Evolutionary conservation across 2,113 vertebrate genomes (phyloP).

Genomic region (Nothoprocta perdicaria): DNA sequence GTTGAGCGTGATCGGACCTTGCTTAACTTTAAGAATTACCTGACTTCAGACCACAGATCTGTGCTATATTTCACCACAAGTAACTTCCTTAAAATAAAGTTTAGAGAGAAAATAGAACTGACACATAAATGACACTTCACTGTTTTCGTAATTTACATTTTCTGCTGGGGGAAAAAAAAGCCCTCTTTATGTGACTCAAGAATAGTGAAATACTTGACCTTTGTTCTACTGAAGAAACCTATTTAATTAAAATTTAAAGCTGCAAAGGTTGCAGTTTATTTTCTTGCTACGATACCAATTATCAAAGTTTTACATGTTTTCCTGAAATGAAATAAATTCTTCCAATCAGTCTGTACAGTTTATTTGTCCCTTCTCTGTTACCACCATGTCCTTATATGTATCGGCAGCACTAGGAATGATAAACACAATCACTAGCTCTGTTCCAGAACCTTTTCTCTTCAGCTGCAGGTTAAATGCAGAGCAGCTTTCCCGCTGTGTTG

Average conservation of each 20-base stretch:
- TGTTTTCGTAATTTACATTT: slow-evolving; percentile 47
- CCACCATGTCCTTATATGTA: neutral
- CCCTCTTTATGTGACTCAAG: slow-evolving; percentile 31
- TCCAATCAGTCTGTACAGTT: neutral
- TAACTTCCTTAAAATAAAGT: neutral
- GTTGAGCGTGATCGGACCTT: neutral
- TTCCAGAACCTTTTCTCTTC: neutral
- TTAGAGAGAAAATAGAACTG: slow-evolving; percentile 1
- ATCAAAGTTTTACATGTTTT: neutral
- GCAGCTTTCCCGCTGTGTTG: neutral
- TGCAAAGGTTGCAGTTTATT: neutral
- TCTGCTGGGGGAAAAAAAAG: slow-evolving; percentile 11
- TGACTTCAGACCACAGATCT: neutral
- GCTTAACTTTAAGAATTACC: neutral
- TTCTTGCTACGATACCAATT: neutral
- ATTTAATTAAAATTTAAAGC: slow-evolving; percentile 62
- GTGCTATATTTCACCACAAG: neutral
- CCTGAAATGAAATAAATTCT: slow-evolving; percentile 20
- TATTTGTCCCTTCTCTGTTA: neutral
- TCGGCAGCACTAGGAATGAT: neutral
- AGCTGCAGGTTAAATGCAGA: neutral
- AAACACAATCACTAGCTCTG: neutral
- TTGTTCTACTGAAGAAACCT: slow-evolving; percentile 7
- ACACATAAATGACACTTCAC: neutral
- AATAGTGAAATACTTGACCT: slow-evolving; percentile 27